These are phyloP conservation scores for Tenthredo notha DNA, from an alignment of 2,888 invertebrate genomes.

Conservation along the genomic window DNA sequence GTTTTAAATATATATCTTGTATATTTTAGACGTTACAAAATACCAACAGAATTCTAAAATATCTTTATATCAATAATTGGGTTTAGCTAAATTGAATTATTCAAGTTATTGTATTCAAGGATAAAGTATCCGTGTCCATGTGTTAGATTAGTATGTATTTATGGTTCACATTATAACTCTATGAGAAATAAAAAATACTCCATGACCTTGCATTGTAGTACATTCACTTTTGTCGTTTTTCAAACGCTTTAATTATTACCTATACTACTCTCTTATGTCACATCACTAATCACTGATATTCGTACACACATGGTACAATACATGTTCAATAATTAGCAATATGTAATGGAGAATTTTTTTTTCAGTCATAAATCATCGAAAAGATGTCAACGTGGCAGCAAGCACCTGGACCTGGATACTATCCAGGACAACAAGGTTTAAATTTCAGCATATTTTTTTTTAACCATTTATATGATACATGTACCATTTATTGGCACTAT, in stretches of 20 bases:
- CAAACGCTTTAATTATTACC: neutral
- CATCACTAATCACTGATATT: neutral
- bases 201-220: neutral
- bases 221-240: neutral
- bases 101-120: neutral
- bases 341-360: conserved; percentile 70
- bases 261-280: neutral
- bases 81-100: neutral
- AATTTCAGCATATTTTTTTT: conserved; percentile 53
- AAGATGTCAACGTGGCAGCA: conserved; percentile 76
- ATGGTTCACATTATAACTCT: neutral
- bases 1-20: neutral
- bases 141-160: neutral
- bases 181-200: neutral
- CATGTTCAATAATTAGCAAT: conserved; percentile 44
- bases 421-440: conserved; percentile 77
- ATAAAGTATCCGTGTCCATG: neutral
- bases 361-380: conserved; percentile 68
- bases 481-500: no score
- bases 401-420: conserved; percentile 73
- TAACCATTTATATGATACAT: neutral
- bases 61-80: neutral
- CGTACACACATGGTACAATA: neutral
- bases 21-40: neutral
- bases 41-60: neutral